Percentiles rank a stretch among this genome's conserved stretches.
These are phyloP conservation scores for Halichoerus grypus DNA, from an alignment of 2,113 vertebrate genomes.

Conservation along the genomic window DNA sequence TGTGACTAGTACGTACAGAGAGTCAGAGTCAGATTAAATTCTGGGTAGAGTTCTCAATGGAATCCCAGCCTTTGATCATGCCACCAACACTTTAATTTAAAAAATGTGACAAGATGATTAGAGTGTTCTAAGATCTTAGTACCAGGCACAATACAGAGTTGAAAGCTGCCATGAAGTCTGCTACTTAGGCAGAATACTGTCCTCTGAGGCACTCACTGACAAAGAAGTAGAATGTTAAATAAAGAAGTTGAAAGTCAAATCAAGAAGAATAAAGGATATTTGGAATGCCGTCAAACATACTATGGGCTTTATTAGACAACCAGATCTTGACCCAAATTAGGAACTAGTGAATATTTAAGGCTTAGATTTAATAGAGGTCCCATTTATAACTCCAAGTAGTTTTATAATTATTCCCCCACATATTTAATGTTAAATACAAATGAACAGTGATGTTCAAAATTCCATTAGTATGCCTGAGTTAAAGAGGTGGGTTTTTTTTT, in stretches of 20 bases:
- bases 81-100: slow-evolving; percentile 71
- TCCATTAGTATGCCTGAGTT: neutral
- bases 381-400: neutral
- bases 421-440: slow-evolving; percentile 64
- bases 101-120: slow-evolving; percentile 75
- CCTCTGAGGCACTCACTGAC: neutral
- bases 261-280: slow-evolving; percentile 13
- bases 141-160: slow-evolving; percentile 30
- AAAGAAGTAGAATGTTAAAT: slow-evolving; percentile 56
- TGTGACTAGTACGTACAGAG: slow-evolving; percentile 65
- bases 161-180: slow-evolving; percentile 49
- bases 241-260: slow-evolving; percentile 56
- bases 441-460: slow-evolving; percentile 19
- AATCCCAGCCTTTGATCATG: slow-evolving; percentile 77
- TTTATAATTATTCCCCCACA: slow-evolving; percentile 25
- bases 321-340: slow-evolving; percentile 53
- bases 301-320: slow-evolving; percentile 41
- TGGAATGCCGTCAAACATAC: slow-evolving; percentile 38
- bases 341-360: slow-evolving; percentile 49
- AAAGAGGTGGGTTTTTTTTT: neutral
- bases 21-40: slow-evolving; percentile 82
- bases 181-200: neutral
- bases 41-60: slow-evolving; percentile 77
- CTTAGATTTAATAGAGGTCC: neutral
- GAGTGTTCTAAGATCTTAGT: slow-evolving; percentile 44